Percentiles rank a stretch among this genome's conserved stretches.
phyloP scores from a whole-genome alignment of 2,888 invertebrate genomes.

The Cryptophagus acutangulus region DNA sequence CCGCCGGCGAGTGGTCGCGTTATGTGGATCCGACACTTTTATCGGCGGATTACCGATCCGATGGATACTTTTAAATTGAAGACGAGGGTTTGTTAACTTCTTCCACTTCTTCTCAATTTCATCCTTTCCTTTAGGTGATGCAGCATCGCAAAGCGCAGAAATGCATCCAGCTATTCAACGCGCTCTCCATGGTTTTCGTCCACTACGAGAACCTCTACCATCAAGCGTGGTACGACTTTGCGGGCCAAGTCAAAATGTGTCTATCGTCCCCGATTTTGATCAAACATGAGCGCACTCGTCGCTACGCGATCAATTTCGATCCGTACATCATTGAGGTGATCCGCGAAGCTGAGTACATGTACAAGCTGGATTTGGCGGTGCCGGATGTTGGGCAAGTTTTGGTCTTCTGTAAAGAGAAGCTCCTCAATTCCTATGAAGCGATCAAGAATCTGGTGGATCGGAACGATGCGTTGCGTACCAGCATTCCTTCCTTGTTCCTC shows the following conservation, averaged over 20 bases:
- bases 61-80: conserved; percentile 60
- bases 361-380: conserved; percentile 69
- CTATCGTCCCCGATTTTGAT: conserved; percentile 68
- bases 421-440: conserved; percentile 58
- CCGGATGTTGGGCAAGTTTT: conserved; percentile 73
- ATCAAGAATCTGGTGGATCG: conserved; percentile 59
- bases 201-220: conserved; percentile 82
- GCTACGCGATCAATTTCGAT: conserved; percentile 69
- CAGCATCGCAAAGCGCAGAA: conserved; percentile 64
- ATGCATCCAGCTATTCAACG: conserved; percentile 73
- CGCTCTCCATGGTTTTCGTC: conserved; percentile 70
- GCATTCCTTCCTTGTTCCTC: conserved; percentile 64
- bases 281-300: conserved; percentile 60
- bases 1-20: conserved; percentile 78
- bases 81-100: conserved; percentile 29
- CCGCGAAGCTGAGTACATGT: conserved; percentile 76
- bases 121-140: conserved; percentile 46
- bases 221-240: conserved; percentile 72
- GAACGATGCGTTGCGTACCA: conserved; percentile 56
- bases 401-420: conserved; percentile 65
- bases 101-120: conserved; percentile 7
- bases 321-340: conserved; percentile 67
- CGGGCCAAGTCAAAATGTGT: conserved; percentile 63
- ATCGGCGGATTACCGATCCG: conserved; percentile 66
- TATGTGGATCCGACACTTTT: conserved; percentile 77